phyloP scores from a whole-genome alignment of 2,113 vertebrate genomes.

The Seriola rivoliana region DNA sequence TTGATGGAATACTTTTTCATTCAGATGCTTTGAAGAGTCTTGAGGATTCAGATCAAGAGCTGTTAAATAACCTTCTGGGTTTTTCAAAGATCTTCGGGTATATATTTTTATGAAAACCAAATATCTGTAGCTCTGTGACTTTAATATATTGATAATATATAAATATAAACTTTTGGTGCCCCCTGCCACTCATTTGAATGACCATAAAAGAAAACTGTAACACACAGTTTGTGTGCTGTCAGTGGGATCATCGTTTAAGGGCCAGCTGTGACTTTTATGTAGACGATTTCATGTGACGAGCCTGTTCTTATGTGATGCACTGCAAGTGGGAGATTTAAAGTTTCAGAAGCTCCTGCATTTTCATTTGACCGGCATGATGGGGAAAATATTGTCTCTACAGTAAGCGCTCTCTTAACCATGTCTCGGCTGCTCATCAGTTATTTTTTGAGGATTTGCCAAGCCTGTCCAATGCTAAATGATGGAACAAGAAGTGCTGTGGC shows the following conservation, averaged over 20 bases:
- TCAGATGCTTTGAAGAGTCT: not conserved
- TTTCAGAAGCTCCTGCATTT: slow-evolving; percentile 1
- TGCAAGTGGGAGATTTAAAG: slow-evolving; percentile 28
- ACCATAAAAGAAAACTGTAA: not conserved
- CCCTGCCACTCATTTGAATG: not conserved
- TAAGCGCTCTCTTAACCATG: not conserved
- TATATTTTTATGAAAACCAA: not conserved
- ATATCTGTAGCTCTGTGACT: not conserved
- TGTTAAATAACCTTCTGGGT: not conserved
- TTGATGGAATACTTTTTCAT: not conserved
- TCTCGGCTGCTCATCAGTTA: slow-evolving; percentile 5
- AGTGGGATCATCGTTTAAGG: not conserved
- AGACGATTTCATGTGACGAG: slow-evolving; percentile 15
- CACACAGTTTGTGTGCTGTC: not conserved
- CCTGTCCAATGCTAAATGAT: slow-evolving; percentile 25
- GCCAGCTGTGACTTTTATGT: not conserved
- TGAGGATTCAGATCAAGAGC: not conserved
- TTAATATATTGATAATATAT: not conserved
- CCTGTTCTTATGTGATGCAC: not conserved
- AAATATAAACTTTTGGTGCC: not conserved
- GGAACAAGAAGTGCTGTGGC: not conserved
- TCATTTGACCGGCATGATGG: not conserved
- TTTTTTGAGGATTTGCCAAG: slow-evolving; percentile 10
- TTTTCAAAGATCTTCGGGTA: not conserved
- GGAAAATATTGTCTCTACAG: not conserved